Conservation (phyloP, 1,140 invertebrate species). For the Neodiprion lecontei region DNA sequence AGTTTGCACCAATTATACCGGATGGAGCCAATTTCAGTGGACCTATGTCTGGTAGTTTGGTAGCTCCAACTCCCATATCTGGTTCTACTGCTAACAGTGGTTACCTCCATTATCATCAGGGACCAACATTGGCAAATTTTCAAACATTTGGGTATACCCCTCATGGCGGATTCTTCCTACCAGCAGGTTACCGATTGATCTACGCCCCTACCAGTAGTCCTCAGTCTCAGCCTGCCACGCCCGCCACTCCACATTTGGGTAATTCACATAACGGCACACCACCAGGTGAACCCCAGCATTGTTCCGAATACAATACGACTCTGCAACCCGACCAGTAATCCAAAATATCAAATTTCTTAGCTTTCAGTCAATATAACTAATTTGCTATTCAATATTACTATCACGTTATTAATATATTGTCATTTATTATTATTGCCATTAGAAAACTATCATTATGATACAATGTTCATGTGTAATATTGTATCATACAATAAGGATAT, state of each 20-base stretch:
- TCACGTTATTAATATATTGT: not conserved
- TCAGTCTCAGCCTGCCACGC: conserved; percentile 51
- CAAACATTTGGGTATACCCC: conserved; percentile 48
- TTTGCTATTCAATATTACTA: conserved; percentile 3
- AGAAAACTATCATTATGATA: not conserved
- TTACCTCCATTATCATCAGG: conserved; percentile 53
- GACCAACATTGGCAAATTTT: conserved; percentile 46
- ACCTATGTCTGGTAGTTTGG: conserved; percentile 18
- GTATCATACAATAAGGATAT: not conserved
- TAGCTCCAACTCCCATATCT: conserved; percentile 35
- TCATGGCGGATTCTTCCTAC: conserved; percentile 53
- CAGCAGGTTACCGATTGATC: conserved; percentile 54
- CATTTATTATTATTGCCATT: not conserved
- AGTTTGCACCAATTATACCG: conserved; percentile 47
- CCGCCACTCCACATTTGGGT: conserved; percentile 49
- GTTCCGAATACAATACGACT: conserved; percentile 28
- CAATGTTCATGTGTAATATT: not conserved
- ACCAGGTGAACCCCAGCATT: conserved; percentile 48
- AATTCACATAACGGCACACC: conserved; percentile 55
- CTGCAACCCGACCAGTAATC: conserved; percentile 41
- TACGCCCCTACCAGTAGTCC: conserved; percentile 50
- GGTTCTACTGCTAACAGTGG: conserved; percentile 28
- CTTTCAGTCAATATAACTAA: not conserved
- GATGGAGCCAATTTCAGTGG: conserved; percentile 40
- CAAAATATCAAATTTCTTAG: not conserved